A percentile compares a stretch with the other conserved stretches of the same genome.
Conservation (phyloP, 2,888 invertebrate genomes). For the Bombylius major region DNA sequence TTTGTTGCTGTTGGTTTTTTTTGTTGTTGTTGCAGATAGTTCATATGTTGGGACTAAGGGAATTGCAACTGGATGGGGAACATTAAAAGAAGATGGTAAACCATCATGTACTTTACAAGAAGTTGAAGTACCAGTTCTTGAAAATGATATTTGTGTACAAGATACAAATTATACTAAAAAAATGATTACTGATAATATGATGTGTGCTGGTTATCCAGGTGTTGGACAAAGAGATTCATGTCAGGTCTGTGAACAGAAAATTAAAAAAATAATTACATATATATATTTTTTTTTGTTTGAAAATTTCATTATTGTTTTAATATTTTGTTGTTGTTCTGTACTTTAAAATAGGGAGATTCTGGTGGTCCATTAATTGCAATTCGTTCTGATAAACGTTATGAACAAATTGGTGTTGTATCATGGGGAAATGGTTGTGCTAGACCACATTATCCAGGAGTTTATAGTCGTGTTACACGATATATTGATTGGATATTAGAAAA, state of each 20-base stretch:
- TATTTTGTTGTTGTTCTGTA: too few species aligned
- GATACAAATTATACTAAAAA: constrained; percentile 66
- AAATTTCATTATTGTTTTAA: background rate
- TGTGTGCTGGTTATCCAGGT: constrained; percentile 68
- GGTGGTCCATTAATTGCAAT: constrained; percentile 59
- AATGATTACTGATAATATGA: constrained; percentile 82
- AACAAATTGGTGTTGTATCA: constrained; percentile 75
- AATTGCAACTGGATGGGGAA: constrained; percentile 79
- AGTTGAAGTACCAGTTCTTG: constrained; percentile 55
- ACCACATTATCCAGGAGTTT: constrained; percentile 74
- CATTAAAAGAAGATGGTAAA: constrained; percentile 71
- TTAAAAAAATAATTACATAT: background rate
- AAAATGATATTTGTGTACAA: constrained; percentile 54
- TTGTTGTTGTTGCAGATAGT: constrained; percentile 39
- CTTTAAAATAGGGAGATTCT: constrained; percentile 30
- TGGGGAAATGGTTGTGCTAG: constrained; percentile 86
- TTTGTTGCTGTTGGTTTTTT: background rate
- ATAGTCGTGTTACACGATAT: constrained; percentile 71
- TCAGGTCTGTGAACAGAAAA: constrained; percentile 45
- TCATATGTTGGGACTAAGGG: constrained; percentile 60
- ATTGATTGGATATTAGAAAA: constrained; percentile 69
- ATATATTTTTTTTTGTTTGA: background rate
- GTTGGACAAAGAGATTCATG: constrained; percentile 66
- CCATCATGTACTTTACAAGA: constrained; percentile 73
- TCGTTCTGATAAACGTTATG: constrained; percentile 60